phyloP scores from a whole-genome alignment of 2,113 vertebrate species.

The Equus przewalskii region DNA sequence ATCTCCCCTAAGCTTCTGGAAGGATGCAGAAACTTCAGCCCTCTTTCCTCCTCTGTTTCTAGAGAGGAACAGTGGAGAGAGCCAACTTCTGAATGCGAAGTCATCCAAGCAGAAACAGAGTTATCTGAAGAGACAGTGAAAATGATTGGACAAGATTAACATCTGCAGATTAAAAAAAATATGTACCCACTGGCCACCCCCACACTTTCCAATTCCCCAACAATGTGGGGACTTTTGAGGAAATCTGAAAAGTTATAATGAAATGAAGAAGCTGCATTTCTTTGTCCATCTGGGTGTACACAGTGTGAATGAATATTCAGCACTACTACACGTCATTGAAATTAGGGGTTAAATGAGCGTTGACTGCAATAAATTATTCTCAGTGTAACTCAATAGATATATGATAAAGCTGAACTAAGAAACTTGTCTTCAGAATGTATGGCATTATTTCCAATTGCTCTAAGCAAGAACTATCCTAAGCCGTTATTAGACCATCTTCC shows the following conservation, averaged over 20 bases:
- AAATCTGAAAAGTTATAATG: neutral
- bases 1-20: neutral
- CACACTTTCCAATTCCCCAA: neutral
- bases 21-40: neutral
- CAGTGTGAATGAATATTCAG: neutral
- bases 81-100: neutral
- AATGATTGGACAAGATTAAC: neutral
- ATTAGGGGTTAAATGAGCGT: neutral
- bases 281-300: neutral
- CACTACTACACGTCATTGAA: neutral
- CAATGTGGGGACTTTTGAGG: neutral
- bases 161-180: neutral
- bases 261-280: constrained; percentile 14
- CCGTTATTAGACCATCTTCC: constrained; percentile 45
- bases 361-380: neutral
- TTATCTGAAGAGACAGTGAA: neutral
- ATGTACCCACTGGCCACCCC: neutral
- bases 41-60: neutral
- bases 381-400: neutral
- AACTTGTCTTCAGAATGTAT: constrained; percentile 14
- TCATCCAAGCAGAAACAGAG: neutral
- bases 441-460: constrained; percentile 27
- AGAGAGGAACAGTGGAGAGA: neutral
- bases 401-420: neutral
- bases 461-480: constrained; percentile 42